Conservation (phyloP, 2,888 invertebrate species). For the Caradrina kadenii region DNA sequence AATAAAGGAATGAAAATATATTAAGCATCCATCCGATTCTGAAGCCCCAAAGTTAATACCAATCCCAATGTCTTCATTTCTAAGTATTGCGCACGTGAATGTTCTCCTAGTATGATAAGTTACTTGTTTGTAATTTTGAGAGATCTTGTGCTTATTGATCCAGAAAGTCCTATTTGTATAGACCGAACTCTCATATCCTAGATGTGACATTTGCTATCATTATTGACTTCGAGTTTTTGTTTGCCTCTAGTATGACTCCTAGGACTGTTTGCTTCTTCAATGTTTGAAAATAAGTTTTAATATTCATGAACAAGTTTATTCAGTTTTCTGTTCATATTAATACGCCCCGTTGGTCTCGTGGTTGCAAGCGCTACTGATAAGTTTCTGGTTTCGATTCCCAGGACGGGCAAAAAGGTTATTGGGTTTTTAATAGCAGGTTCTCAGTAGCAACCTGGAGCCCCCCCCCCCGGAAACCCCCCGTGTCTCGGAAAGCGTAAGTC, state of each 20-base stretch:
- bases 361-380: too few relatives aligned
- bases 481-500: too few relatives aligned
- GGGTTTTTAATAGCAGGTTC: too few relatives aligned
- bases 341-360: too few relatives aligned
- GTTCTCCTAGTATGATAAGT: not conserved
- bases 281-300: not conserved
- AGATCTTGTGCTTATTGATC: not conserved
- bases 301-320: not conserved
- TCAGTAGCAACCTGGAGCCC: too few relatives aligned
- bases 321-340: not conserved
- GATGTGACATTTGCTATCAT: not conserved
- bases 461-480: too few relatives aligned
- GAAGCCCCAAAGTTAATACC: too few relatives aligned
- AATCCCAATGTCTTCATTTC: too few relatives aligned
- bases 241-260: not conserved
- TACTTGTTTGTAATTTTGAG: not conserved
- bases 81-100: not conserved
- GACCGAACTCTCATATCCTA: constrained; percentile 11
- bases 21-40: too few relatives aligned
- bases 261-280: not conserved
- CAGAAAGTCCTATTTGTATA: constrained; percentile 9
- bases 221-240: not conserved
- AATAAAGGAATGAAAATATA: too few relatives aligned
- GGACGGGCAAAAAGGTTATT: too few relatives aligned
- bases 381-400: too few relatives aligned